Percentiles rank a stretch among this genome's conserved stretches.
Conservation (phyloP, 2,888 invertebrate species). For the Temnothorax unifasciatus region DNA sequence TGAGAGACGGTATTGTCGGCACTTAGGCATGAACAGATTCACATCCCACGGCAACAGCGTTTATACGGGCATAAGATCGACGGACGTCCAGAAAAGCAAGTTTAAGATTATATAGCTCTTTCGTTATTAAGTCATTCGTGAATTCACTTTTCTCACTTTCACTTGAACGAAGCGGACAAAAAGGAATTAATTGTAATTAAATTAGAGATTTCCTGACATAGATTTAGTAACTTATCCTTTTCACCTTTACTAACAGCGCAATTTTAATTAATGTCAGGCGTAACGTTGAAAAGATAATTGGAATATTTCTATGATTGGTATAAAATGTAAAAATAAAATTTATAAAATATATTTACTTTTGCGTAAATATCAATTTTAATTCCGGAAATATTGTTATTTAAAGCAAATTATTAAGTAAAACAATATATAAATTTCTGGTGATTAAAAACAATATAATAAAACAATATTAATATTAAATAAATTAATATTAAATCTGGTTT, state of each 20-base stretch:
- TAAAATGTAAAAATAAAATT: slow-evolving; percentile 8
- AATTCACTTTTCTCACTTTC: slow-evolving; percentile 2
- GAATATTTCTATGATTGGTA: background rate
- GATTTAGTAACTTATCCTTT: background rate
- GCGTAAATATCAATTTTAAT: background rate
- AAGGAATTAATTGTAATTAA: background rate
- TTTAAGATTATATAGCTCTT: slow-evolving; percentile 8
- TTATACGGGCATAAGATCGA: background rate
- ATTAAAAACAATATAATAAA: too few relatives aligned
- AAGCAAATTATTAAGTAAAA: slow-evolving; percentile 16
- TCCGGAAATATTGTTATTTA: background rate
- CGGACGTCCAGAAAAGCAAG: slow-evolving; percentile 14
- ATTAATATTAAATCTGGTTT: too few relatives aligned
- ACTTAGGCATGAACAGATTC: slow-evolving; percentile 59
- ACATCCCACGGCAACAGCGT: background rate
- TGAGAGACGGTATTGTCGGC: slow-evolving; percentile 60
- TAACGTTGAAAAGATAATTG: slow-evolving; percentile 14
- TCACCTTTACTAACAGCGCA: background rate
- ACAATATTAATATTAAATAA: background rate
- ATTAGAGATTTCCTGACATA: background rate
- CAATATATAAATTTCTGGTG: background rate
- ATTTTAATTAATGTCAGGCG: slow-evolving; percentile 1
- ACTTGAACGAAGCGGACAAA: background rate
- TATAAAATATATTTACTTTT: background rate
- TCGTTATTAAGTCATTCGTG: slow-evolving; percentile 23